Evolutionary conservation across 2,888 invertebrate genomes (phyloP).

Genomic region (Drosophila koepferae): DNA sequence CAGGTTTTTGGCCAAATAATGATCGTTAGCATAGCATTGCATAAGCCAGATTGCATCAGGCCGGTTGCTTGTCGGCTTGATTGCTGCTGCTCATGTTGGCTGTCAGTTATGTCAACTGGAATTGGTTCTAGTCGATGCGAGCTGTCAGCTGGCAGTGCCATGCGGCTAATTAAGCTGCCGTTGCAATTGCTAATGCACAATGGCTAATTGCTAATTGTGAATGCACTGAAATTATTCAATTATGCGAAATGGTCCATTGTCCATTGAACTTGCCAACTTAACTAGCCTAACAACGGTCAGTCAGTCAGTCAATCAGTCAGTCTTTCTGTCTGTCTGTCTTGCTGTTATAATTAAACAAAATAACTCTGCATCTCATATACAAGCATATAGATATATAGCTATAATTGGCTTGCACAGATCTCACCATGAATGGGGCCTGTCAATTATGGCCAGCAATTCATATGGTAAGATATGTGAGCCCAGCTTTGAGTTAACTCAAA

Average conservation of each 20-base stretch:
- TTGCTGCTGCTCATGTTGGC: conserved; percentile 9
- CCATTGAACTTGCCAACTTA: conserved; percentile 45
- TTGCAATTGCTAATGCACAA: conserved; percentile 25
- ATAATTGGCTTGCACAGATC: conserved; percentile 23
- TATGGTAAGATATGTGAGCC: background rate
- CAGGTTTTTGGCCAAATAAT: conserved; percentile 23
- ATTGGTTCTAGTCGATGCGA: conserved; percentile 31
- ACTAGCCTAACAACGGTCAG: background rate
- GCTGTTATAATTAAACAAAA: conserved; percentile 21
- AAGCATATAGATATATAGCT: background rate
- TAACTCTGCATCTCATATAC: conserved; percentile 8
- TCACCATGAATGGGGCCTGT: conserved; percentile 24
- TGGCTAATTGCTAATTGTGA: conserved; percentile 23
- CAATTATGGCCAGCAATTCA: conserved; percentile 19
- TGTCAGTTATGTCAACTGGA: conserved; percentile 36
- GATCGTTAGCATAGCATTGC: conserved; percentile 55
- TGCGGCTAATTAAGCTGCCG: conserved; percentile 41
- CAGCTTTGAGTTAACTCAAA: conserved; percentile 4
- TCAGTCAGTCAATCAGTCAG: background rate
- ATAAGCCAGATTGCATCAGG: conserved; percentile 49
- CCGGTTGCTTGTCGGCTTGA: background rate
- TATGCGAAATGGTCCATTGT: conserved; percentile 23
- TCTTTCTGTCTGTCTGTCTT: conserved; percentile 17
- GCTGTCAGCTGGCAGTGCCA: conserved; percentile 9
- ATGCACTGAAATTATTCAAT: conserved; percentile 32